Evolutionary conservation across 1,140 invertebrate genomes (phyloP), one percentile per base, ranked within the genome.

Genomic region (Drosophila equinoxialis): DNA sequence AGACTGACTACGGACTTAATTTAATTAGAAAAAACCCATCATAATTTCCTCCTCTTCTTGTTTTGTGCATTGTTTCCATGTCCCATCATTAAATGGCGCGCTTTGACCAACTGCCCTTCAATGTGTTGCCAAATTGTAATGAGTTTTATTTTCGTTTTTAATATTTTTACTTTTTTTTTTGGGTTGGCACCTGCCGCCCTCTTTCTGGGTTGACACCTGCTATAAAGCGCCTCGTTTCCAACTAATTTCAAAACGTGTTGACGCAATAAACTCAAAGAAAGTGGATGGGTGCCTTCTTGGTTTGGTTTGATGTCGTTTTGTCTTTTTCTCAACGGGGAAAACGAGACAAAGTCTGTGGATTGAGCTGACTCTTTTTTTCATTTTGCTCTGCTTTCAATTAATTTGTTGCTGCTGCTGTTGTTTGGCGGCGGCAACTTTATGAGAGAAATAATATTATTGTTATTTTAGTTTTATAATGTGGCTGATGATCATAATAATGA

Each of bases 211-310:
- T 71, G 82, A 74, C 82, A 85, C 82, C 82, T 85, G 82, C 82
- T 87, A 67, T 60, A 41, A 41, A 61, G 63, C 78, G 66, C 48
- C 79, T 73, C 78, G 68, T 81, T 74, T 86, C 45, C 74, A 85
- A 78, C 79, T 77, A 68, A 70, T 73, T 67, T 62, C 14, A 67
- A 55, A 14, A 51, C 45, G 65, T 61, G 74, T 86, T 87, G 79
- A 86, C 85, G 82, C 82, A 86, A 86, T 86, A 87, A 87, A 87
- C 58, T 77, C 68, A 64, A 87, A 87, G 82, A 86, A 86, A 86
- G 82, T 86, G 77, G 30, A 77, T 81, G 74, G 80, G 45, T 51
- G 45, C 80, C 83, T 84, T 80, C 72, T 72, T 71, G 79, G 72
- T 74, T 1, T 6, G 42, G 14, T 14, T 20, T 37, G 35, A 6